Conservation (phyloP, 37 sponge, comb jelly and placozoan species). For the Chondrilla cf. caribensis region DNA sequence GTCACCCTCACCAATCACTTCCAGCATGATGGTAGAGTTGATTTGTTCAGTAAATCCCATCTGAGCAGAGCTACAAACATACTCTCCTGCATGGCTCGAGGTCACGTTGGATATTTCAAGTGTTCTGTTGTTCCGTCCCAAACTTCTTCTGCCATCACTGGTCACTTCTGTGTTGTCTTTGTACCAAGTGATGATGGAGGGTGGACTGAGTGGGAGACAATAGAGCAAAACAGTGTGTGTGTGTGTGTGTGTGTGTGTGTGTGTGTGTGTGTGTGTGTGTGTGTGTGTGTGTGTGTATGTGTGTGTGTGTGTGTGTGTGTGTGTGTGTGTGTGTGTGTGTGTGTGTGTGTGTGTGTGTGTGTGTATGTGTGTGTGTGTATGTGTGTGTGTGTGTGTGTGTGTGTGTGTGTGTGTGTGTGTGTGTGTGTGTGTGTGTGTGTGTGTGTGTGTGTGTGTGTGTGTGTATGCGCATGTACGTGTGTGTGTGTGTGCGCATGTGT, state of each 20-base stretch:
- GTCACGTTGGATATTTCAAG: conserved; percentile 3
- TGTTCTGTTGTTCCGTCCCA: conserved; percentile 7
- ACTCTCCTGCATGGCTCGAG: conserved; percentile 41
- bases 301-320: too few relatives aligned
- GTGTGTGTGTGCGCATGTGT: too few relatives aligned
- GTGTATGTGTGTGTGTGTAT: too few relatives aligned
- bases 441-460: too few relatives aligned
- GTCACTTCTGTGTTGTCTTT: conserved; percentile 25
- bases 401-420: too few relatives aligned
- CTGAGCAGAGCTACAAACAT: conserved; percentile 30
- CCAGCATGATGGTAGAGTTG: conserved; percentile 1
- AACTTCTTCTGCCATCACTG: not conserved
- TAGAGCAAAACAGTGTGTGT: not conserved
- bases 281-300: too few relatives aligned
- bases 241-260: not conserved
- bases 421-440: too few relatives aligned
- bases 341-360: too few relatives aligned
- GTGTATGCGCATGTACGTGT: too few relatives aligned
- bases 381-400: too few relatives aligned
- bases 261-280: too few relatives aligned
- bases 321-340: too few relatives aligned
- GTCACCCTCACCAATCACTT: conserved; percentile 5
- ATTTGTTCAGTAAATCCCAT: not conserved
- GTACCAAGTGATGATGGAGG: conserved; percentile 30
- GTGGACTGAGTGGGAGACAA: conserved; percentile 20